Percentiles rank a stretch among this genome's conserved stretches.
phyloP scores from a whole-genome alignment of 2,113 vertebrate genomes.

The Chionodraco myersi region DNA sequence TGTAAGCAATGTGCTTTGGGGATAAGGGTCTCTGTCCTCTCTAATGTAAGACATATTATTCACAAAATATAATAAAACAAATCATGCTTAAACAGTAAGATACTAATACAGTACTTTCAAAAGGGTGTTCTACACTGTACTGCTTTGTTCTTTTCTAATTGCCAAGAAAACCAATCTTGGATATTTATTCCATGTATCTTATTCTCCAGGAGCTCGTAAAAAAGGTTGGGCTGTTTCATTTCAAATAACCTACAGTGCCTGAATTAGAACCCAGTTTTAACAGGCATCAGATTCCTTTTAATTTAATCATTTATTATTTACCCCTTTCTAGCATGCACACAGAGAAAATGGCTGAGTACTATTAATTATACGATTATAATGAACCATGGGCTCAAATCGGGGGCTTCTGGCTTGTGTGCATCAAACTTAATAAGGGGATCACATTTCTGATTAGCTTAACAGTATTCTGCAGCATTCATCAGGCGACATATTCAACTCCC shows the following conservation, averaged over 20 bases:
- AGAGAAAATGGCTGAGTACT: slow-evolving; percentile 71
- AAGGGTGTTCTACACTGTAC: slow-evolving; percentile 26
- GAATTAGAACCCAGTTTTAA: slow-evolving; percentile 79
- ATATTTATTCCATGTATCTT: slow-evolving; percentile 3
- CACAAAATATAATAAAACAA: no score
- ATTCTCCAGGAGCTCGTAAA: slow-evolving; percentile 51
- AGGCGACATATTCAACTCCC: slow-evolving; percentile 62
- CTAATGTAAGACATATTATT: no score
- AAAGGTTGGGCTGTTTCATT: slow-evolving; percentile 65
- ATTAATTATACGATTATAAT: slow-evolving; percentile 84
- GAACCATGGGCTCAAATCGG: slow-evolving; percentile 67
- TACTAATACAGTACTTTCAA: slow-evolving; percentile 4
- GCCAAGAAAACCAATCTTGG: slow-evolving; percentile 29
- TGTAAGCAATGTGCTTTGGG: no score
- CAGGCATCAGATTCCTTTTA: slow-evolving; percentile 74
- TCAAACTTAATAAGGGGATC: slow-evolving; percentile 70
- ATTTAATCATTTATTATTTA: slow-evolving; percentile 80
- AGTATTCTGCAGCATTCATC: slow-evolving; percentile 66
- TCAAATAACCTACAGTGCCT: slow-evolving; percentile 70
- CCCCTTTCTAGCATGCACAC: slow-evolving; percentile 62
- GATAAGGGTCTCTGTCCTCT: no score
- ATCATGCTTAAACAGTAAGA: background rate
- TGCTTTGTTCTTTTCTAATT: slow-evolving; percentile 37
- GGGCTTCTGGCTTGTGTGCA: slow-evolving; percentile 66
- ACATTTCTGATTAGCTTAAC: slow-evolving; percentile 74